phyloP scores from a whole-genome alignment of 37 sponge, comb jelly and placozoan genomes.

The Aphrocallistes beatrix region DNA sequence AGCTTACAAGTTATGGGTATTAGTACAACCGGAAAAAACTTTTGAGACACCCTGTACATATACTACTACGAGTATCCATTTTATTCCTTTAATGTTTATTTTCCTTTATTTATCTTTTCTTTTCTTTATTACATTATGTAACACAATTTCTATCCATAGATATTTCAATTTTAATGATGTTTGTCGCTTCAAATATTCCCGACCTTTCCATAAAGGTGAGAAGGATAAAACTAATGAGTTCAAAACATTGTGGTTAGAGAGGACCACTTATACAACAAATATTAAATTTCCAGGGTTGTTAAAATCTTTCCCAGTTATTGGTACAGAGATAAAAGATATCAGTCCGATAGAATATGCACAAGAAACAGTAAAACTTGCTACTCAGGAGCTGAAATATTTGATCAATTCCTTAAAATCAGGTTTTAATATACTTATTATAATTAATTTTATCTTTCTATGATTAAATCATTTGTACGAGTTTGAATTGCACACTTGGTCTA shows the following conservation, averaged over 20 bases:
- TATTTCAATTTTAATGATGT: not conserved
- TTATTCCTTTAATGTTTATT: not conserved
- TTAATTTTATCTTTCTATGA: no score
- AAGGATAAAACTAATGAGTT: constrained; percentile 6
- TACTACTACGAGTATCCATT: no score
- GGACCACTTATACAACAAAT: not conserved
- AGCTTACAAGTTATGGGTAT: no score
- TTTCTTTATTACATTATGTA: not conserved
- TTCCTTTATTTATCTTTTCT: not conserved
- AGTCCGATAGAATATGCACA: not conserved
- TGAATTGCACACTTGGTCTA: no score
- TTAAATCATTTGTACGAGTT: no score
- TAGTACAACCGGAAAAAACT: no score
- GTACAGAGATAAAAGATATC: not conserved
- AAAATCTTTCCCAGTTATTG: not conserved
- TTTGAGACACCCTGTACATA: no score
- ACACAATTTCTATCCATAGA: not conserved
- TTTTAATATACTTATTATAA: not conserved
- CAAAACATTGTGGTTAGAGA: constrained; percentile 2
- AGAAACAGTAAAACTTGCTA: not conserved
- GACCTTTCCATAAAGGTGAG: not conserved
- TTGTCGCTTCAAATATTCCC: not conserved
- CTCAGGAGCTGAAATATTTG: not conserved
- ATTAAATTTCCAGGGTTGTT: not conserved
- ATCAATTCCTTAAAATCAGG: not conserved